Percentiles rank a stretch among this genome's conserved stretches.
Conservation (phyloP, 2,113 vertebrate species). For the Rhegmatorhina hoffmannsi region DNA sequence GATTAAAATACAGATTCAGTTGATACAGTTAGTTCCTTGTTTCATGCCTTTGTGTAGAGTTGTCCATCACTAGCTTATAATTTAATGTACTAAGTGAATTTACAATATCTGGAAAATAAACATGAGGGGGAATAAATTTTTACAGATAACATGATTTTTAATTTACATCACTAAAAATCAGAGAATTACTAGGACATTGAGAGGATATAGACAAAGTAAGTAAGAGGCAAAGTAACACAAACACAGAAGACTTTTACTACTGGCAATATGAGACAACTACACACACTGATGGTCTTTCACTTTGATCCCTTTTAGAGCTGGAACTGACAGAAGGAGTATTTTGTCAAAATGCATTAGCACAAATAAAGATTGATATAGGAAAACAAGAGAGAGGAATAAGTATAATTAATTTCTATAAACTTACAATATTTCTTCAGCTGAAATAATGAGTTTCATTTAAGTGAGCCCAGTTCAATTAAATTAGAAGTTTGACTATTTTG, state of each 20-base stretch:
- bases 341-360: neutral
- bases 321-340: neutral
- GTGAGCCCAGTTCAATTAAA: neutral
- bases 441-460: neutral
- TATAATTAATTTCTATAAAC: neutral
- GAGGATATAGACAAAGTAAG: neutral
- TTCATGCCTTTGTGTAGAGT: neutral
- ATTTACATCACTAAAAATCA: neutral
- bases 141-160: neutral
- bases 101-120: neutral
- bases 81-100: neutral
- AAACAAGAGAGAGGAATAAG: neutral
- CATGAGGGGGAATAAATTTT: neutral
- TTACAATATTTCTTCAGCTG: neutral
- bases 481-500: neutral
- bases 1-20: neutral
- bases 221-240: neutral
- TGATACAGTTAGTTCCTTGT: neutral
- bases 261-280: neutral
- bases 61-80: neutral
- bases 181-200: neutral
- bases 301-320: neutral
- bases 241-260: neutral
- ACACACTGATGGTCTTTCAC: neutral
- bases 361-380: neutral